phyloP scores from a whole-genome alignment of 1,140 invertebrate genomes.

The Lithobius niger region DNA sequence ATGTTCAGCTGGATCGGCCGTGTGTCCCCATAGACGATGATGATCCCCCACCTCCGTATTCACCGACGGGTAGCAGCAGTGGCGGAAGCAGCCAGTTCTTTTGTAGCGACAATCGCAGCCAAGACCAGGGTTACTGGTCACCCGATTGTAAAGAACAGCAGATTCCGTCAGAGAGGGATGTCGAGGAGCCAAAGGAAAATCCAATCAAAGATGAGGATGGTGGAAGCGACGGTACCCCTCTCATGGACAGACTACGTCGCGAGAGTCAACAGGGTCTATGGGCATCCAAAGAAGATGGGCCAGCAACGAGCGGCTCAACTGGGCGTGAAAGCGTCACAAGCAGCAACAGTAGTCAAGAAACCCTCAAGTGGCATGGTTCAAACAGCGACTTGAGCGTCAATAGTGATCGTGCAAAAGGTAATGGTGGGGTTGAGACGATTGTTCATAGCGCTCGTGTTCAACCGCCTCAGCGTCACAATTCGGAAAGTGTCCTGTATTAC shows the following conservation, averaged over 20 bases:
- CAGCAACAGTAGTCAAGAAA: constrained; percentile 57
- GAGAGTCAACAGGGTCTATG: constrained; percentile 20
- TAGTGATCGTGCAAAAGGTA: constrained; percentile 30
- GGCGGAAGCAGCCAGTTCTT: neutral
- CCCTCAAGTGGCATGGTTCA: constrained; percentile 66
- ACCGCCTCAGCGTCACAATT: constrained; percentile 63
- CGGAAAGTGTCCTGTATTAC: constrained; percentile 57
- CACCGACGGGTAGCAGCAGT: constrained; percentile 19
- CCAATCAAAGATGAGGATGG: neutral
- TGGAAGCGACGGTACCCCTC: constrained; percentile 40
- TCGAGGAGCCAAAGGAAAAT: neutral
- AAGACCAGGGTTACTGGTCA: too few species aligned
- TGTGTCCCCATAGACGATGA: neutral
- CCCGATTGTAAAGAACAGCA: too few species aligned
- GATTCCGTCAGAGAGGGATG: neutral
- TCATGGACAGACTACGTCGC: constrained; percentile 48
- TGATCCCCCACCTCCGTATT: constrained; percentile 10
- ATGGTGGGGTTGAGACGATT: constrained; percentile 34
- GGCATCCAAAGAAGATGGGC: neutral
- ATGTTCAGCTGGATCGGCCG: too few species aligned
- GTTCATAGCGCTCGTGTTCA: constrained; percentile 64
- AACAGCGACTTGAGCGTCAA: constrained; percentile 58
- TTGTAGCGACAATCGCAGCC: neutral
- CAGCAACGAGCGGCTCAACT: constrained; percentile 20
- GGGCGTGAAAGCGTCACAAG: constrained; percentile 52